Conservation (phyloP, 2,113 vertebrate genomes). For the Kryptolebias marmoratus region DNA sequence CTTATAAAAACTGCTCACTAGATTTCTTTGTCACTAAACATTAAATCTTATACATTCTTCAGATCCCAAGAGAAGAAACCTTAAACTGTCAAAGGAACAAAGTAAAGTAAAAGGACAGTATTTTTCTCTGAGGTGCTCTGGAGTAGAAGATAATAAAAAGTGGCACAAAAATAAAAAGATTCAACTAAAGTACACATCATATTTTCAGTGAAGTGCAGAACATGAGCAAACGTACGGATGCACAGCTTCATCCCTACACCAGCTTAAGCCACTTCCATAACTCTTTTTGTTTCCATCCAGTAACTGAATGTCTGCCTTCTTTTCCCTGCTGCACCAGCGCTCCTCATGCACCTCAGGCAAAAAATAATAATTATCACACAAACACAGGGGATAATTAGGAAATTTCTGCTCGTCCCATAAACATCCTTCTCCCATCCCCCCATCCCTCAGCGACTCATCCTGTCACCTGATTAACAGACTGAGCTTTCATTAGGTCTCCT, state of each 20-base stretch:
- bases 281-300: not conserved
- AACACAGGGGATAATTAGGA: conserved; percentile 22
- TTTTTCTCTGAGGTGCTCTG: not conserved
- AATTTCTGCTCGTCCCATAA: conserved; percentile 39
- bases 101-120: not conserved
- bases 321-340: conserved; percentile 17
- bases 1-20: too few species aligned
- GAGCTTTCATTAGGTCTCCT: conserved; percentile 26
- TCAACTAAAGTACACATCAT: not conserved
- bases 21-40: not conserved
- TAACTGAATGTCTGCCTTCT: not conserved
- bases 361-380: conserved; percentile 14
- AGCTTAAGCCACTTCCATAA: not conserved
- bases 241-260: not conserved
- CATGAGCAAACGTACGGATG: not conserved
- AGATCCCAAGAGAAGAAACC: not conserved
- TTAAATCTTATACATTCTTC: not conserved
- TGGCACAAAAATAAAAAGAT: not conserved
- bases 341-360: conserved; percentile 18
- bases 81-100: not conserved
- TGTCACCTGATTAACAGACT: conserved; percentile 54
- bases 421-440: conserved; percentile 62
- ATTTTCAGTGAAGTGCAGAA: not conserved
- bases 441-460: conserved; percentile 25
- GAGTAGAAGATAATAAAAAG: not conserved